Percentiles rank a stretch among this genome's conserved stretches.
Evolutionary conservation across 1,140 invertebrate genomes (phyloP).

Genomic region (Platyscapa corneri): DNA sequence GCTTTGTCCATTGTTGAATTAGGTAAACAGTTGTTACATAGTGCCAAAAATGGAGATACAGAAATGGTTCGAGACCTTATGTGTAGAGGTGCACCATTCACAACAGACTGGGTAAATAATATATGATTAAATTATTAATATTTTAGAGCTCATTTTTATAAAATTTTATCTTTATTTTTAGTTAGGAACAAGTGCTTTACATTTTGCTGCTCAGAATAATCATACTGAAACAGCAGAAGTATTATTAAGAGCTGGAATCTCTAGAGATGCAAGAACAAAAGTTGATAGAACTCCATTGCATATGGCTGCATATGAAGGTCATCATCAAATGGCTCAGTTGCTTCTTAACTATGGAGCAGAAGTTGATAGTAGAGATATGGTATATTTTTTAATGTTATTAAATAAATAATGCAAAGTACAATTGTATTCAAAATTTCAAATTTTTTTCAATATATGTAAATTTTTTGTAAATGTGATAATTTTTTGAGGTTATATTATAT

Average conservation of each 20-base stretch:
- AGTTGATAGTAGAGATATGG: conserved; percentile 89
- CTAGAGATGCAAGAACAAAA: conserved; percentile 91
- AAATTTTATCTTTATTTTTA: conserved; percentile 64
- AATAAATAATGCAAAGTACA: background rate
- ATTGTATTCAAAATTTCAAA: background rate
- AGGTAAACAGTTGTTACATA: conserved; percentile 87
- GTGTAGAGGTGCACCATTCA: conserved; percentile 91
- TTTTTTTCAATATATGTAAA: background rate
- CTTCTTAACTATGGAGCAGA: conserved; percentile 86
- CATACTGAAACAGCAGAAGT: conserved; percentile 88
- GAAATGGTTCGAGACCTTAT: conserved; percentile 86
- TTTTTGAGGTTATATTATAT: conserved; percentile 41
- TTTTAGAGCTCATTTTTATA: background rate
- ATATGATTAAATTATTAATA: conserved; percentile 1
- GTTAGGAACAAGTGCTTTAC: conserved; percentile 92
- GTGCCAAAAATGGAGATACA: conserved; percentile 85
- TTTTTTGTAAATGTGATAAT: background rate
- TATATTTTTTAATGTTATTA: conserved; percentile 65
- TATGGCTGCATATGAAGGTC: conserved; percentile 90
- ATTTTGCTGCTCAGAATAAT: conserved; percentile 89
- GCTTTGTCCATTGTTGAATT: conserved; percentile 80
- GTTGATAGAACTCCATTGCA: conserved; percentile 93
- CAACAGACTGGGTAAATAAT: conserved; percentile 88
- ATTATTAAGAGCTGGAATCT: conserved; percentile 88
- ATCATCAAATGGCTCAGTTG: conserved; percentile 84